These are phyloP conservation scores for Acrossocheilus wenchowensis DNA, from an alignment of 2,797 vertebrate species.

Conservation along the genomic window DNA sequence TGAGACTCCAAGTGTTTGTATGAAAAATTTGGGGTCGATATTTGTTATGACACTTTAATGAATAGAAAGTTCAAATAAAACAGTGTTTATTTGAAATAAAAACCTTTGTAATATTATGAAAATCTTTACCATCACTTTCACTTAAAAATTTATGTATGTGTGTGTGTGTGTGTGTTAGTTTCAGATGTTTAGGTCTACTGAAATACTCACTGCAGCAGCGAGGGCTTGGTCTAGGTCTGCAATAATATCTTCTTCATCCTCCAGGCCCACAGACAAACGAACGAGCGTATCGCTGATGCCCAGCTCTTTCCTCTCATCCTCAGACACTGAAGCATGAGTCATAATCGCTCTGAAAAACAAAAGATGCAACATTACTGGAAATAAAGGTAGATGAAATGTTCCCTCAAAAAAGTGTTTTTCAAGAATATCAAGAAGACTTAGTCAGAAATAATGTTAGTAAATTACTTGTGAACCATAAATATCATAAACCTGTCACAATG, in stretches of 20 bases:
- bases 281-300: slow-evolving; percentile 91
- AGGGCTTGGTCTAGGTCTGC: slow-evolving; percentile 88
- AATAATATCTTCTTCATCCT: slow-evolving; percentile 87
- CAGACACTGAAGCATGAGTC: slow-evolving; percentile 90
- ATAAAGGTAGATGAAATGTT: not conserved
- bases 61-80: not conserved
- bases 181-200: not conserved
- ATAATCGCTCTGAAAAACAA: slow-evolving; percentile 84
- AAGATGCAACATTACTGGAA: not conserved
- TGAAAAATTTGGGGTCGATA: not conserved
- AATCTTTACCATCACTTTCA: not conserved
- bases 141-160: not conserved
- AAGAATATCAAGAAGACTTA: not conserved
- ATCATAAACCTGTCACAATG: not conserved
- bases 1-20: not conserved
- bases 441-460: not conserved
- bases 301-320: slow-evolving; percentile 77
- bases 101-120: not conserved
- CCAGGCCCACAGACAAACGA: slow-evolving; percentile 91
- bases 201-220: slow-evolving; percentile 82
- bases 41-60: not conserved
- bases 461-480: too few species aligned
- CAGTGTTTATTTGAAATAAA: not conserved
- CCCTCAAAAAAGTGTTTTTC: slow-evolving; percentile 9
- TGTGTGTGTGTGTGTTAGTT: not conserved